These are phyloP conservation scores for Centropus unirufus DNA, from an alignment of 2,113 vertebrate genomes.

Conservation along the genomic window DNA sequence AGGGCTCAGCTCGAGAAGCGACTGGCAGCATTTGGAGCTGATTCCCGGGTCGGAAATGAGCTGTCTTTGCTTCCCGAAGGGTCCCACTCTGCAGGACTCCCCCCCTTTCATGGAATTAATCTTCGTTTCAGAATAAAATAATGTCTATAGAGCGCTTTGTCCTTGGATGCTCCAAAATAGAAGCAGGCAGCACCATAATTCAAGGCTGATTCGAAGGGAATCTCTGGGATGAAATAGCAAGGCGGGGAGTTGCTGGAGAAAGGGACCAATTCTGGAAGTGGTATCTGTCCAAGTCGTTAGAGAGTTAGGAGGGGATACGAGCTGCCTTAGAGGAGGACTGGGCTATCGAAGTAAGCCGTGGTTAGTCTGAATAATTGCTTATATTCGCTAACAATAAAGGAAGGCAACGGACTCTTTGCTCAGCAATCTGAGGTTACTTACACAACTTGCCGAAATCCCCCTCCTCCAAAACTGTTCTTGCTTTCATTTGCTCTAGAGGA, in stretches of 20 bases:
- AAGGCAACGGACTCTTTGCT: neutral
- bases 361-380: conserved; percentile 18
- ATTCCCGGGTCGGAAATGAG: neutral
- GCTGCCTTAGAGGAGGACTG: neutral
- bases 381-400: conserved; percentile 1
- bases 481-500: conserved; percentile 55
- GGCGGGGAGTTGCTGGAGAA: neutral
- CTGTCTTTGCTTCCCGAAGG: neutral
- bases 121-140: conserved; percentile 28
- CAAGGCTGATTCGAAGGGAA: neutral
- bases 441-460: conserved; percentile 40
- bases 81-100: neutral
- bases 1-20: neutral
- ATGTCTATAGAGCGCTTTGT: neutral
- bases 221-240: neutral
- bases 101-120: neutral
- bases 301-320: neutral
- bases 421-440: conserved; percentile 26
- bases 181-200: neutral
- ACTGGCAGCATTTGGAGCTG: neutral
- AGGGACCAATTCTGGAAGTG: neutral
- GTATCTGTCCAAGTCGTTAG: neutral
- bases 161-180: conserved; percentile 4
- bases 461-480: conserved; percentile 59
- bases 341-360: neutral